Base-by-base conservation (phyloP, 2,888 invertebrate genomes). In the Drosophila putrida region DNA sequence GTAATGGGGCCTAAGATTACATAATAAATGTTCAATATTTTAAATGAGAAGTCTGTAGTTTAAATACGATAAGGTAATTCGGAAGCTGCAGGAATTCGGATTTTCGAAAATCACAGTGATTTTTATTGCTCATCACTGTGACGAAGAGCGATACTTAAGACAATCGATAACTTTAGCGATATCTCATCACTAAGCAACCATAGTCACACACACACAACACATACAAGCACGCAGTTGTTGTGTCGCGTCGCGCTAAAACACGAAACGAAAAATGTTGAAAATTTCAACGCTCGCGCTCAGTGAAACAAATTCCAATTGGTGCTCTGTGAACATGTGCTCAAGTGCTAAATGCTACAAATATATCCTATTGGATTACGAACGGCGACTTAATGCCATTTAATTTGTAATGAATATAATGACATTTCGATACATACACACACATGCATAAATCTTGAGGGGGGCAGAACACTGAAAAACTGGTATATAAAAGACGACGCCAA, bases 1-100 rank as follows among this genome's bases (percentile, higher is more conserved):
- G 95, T 95, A 90, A 93, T 91, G 75, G 95, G 95, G 0, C 94
- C 95, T 13, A 90, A 82, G 75, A 71, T 90, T 36, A 90, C 90
- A 8, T 90, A 74, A 71, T 59, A 67, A 41, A 57, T 13, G 11
- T 13, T 4, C 3, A 6, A 1, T 44, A 47, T 33, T 8, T 41
- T 43, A 36, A 8, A 11, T 8, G 9, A 36, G 49, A 8, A 9
- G 4, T 46, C 9, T 39, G 4, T 9, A 15, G 6, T 25, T 61
- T 27, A 6, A 44, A 55, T 15, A 0, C 35, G 55, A 27, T 28
- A 15, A 54, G 15, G 6, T 5, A 27, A 31, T 43, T 60, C 4
- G 6, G n/a, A 49, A 47, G 38, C 6, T 8, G 11, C 15, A 27
- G 49, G 3, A 10, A 25, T 9, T 44, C 20, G 20, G 20, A 20